These are phyloP conservation scores for Chloroclysta siterata DNA, from an alignment of 2,888 invertebrate species.

Conservation along the genomic window DNA sequence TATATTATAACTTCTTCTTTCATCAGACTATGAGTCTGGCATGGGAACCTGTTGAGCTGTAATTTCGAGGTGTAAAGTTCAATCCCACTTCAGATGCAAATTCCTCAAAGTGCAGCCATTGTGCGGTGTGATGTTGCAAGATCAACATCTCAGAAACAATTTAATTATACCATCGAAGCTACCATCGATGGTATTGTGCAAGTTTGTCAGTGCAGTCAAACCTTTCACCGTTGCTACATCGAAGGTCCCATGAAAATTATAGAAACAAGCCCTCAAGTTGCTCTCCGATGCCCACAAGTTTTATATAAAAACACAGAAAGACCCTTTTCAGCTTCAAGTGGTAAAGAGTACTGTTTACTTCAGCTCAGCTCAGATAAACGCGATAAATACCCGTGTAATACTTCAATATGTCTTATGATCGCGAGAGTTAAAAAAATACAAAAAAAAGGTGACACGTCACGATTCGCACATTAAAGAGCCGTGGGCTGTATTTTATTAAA, in stretches of 20 bases:
- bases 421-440: too few species aligned
- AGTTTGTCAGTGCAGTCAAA: conserved; percentile 42
- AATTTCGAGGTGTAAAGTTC: conserved; percentile 34
- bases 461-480: conserved; percentile 34
- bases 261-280: conserved; percentile 17
- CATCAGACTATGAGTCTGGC: conserved; percentile 8
- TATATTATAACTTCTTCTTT: conserved; percentile 4
- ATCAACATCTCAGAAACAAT: conserved; percentile 45
- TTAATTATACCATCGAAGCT: conserved; percentile 49
- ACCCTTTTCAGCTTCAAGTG: conserved; percentile 52
- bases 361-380: conserved; percentile 45
- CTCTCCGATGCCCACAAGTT: conserved; percentile 25
- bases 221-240: conserved; percentile 53
- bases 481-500: conserved; percentile 23
- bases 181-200: conserved; percentile 46
- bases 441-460: conserved; percentile 43
- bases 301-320: conserved; percentile 40
- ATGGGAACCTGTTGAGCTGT: conserved; percentile 25
- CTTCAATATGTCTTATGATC: too few species aligned
- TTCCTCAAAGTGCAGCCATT: conserved; percentile 37
- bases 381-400: too few species aligned
- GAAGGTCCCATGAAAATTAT: conserved; percentile 55
- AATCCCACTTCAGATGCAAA: conserved; percentile 38
- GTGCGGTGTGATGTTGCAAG: conserved; percentile 35
- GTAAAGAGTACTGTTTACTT: conserved; percentile 52